Base-by-base conservation (phyloP, 2,113 vertebrate species). In the Hoplias malabaricus region DNA sequence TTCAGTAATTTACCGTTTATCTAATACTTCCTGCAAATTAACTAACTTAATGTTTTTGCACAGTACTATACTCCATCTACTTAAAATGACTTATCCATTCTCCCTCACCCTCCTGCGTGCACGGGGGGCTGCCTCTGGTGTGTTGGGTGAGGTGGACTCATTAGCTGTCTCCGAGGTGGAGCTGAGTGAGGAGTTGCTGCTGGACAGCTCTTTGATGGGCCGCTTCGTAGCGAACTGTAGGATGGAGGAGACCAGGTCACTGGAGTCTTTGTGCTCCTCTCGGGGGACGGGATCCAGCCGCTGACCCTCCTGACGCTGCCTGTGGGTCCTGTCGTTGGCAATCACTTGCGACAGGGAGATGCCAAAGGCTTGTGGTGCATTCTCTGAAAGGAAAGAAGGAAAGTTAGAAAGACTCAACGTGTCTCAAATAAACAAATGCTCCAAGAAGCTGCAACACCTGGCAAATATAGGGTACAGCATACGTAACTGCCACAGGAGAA, bases 131-230 rank as follows among this genome's bases (percentile, higher is more conserved):
- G 93, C 88, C 78, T 97, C 96, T 0, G 94, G 91, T 0, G 94
- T 95, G 78, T 93, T 93, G 2, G 93, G 93, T 25, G 93, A 92
- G 4, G 94, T 93, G 27, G 92, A 94, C 84, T 96, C 96, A 5
- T 94, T 96, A 0, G 93, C 94, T 12, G 95, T 98, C 92, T 99
- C 97, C 0, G 96, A 97, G 74, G 95, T 96, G 79, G 97, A 99
- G 91, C 97, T 98, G 67, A 99, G 96, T 89, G 97, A 99, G 21
- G 97, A 99, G 90, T 97, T 98, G 92, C 97, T 99, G 94, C 97
- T 99, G 90, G 97, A 99, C 83, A 98, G 91, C 86, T 99, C 97
- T 87, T 95, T 98, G 89, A 94, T 96, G 83, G 92, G 86, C 73
- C 88, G 92, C 90, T 94, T 97, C 62, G 90, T 89, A 85, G 93